Evolutionary conservation across 2,888 invertebrate species (phyloP), one percentile per base, ranked within the genome.

Genomic region (Athrips mouffetella): DNA sequence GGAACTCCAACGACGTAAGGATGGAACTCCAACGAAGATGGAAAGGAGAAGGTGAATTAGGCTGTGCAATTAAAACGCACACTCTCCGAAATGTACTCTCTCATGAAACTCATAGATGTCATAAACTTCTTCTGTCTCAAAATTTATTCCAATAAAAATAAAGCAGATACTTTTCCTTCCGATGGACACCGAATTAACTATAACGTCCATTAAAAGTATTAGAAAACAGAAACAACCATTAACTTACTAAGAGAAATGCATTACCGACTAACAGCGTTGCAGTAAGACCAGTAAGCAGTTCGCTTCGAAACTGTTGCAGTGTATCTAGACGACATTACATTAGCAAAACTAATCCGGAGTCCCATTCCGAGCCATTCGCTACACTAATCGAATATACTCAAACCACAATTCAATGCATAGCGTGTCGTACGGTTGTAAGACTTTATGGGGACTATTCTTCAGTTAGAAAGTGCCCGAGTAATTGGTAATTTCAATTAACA

Each of bases 401-500:
- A 47, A 50, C 51, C 48, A 23, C 41, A 11, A 33, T 13, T 20
- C 2, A n/a, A n/a, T n/a, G 27, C 29, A 6, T 70, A 57, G 68
- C 76, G 67, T 76, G 77, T 61, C 63, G 55, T 54, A 50, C 54
- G 56, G 63, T 62, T 69, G 63, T 76, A 74, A 70, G 58, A 63
- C 59, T 63, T 57, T 57, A 62, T 63, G 70, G 71, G 65, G 72
- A 69, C 69, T 68, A 71, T 71, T 65, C 56, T 47, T 45, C 65
- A 44, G 46, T 63, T 70, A 71, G 65, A 65, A 65, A 64, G 62
- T 59, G 55, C 55, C 54, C 54, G 55, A 62, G 67, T 79, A 78
- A 79, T 78, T 79, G 73, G 69, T 70, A 70, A 76, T 76, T 72
- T 70, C 74, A 80, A 80, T 80, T 80, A 80, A 73, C 76, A 76